Evolutionary conservation across 2,797 vertebrate species (phyloP), one percentile per base, ranked within the genome.

Genomic region (Scomberomorus guttatus): DNA sequence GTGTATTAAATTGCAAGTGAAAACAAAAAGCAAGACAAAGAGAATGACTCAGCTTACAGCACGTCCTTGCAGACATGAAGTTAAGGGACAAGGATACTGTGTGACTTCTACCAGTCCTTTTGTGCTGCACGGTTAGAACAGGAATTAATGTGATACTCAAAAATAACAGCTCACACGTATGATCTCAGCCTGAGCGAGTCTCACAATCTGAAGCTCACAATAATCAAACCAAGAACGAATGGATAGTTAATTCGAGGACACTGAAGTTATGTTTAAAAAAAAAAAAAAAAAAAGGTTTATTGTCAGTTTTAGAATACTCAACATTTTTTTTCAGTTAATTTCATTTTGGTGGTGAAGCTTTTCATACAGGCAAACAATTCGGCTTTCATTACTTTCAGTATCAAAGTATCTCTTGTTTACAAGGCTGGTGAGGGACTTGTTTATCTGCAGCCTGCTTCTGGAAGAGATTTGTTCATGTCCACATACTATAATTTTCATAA

Each of bases 1-100:
- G 78, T 86, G 81, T 84, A 85, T 91, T 92, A 87, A 93, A 87
- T 87, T 79, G 86, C 80, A 77, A 83, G 83, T 66, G 73, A 77
- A 90, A 91, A 88, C 82, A 85, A 89, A 82, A 70, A 72, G 44
- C 27, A 25, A 79, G 77, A 80, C 79, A 85, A 79, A 87, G 80
- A 61, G 62, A 84, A 81, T 50, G 72, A 83, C 71, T 83, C 65
- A 66, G 75, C 72, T 81, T 85, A 72, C 89, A 86, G 75, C 78
- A 65, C 66, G 63, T 62, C 77, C 67, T 79, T 68, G 71, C 72
- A 83, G 79, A 71, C 24, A 46, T 39, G 22, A 11, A 22, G 22
- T 73, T 67, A 57, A 62, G 55, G 64, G 64, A 82, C 48, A 12
- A 57, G 59, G 77, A 72, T 52, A 13, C 48, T 22, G 24, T 48